These are phyloP conservation scores for Geophilus truncorum DNA, from an alignment of 2,888 invertebrate genomes.

Conservation along the genomic window DNA sequence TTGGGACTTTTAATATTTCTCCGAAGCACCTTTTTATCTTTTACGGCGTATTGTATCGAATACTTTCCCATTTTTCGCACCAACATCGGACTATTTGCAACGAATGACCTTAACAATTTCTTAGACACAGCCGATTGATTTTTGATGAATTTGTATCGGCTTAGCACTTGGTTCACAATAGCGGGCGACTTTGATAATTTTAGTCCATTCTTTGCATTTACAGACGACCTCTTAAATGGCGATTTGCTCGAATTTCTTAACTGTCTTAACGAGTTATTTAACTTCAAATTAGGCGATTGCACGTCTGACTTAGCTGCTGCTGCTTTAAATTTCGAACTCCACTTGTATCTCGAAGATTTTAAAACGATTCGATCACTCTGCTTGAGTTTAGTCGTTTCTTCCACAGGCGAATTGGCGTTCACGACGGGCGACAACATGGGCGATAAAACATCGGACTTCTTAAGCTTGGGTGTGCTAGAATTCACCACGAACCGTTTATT, in stretches of 20 bases:
- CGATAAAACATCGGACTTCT: neutral
- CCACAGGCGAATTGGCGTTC: neutral
- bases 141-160: neutral
- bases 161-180: neutral
- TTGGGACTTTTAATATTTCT: neutral
- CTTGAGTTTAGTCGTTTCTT: neutral
- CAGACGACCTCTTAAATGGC: neutral
- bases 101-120: neutral
- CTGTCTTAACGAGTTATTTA: neutral
- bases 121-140: neutral
- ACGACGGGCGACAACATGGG: neutral
- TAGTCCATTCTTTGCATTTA: neutral
- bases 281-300: neutral
- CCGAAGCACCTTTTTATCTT: neutral
- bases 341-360: neutral
- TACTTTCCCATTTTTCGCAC: constrained; percentile 7
- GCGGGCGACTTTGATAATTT: neutral
- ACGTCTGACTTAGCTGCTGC: neutral
- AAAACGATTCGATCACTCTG: neutral
- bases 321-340: neutral
- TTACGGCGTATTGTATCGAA: neutral
- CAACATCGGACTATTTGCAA: neutral
- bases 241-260: neutral
- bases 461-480: neutral
- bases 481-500: neutral